Evolutionary conservation across 2,113 vertebrate species (phyloP).

Genomic region (Oreocharis arfaki): DNA sequence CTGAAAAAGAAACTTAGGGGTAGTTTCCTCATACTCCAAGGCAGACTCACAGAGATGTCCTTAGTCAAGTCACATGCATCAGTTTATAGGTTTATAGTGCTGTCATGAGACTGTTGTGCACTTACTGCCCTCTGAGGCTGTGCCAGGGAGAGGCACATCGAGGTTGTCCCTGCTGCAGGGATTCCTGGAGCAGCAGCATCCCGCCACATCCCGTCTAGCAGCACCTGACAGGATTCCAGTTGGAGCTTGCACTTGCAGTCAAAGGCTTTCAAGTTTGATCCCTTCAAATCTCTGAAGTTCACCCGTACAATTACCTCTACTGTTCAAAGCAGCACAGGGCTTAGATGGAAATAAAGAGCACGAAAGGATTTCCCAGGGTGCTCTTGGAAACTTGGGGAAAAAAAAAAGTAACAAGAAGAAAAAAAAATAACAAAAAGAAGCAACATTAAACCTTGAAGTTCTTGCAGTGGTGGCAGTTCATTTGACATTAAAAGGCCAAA

Average conservation of each 20-base stretch:
- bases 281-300: constrained; percentile 64
- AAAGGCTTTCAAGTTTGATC: constrained; percentile 66
- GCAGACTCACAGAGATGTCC: not conserved
- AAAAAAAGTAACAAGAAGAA: not conserved
- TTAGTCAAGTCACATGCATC: not conserved
- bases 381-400: not conserved
- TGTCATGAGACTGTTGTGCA: not conserved
- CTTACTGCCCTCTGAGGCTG: not conserved
- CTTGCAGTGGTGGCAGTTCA: not conserved
- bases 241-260: constrained; percentile 53
- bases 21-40: not conserved
- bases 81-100: not conserved
- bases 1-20: not conserved
- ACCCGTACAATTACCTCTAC: constrained; percentile 43
- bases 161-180: not conserved
- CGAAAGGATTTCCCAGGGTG: constrained; percentile 53
- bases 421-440: not conserved
- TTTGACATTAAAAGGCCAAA: not conserved
- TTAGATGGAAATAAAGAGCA: constrained; percentile 58
- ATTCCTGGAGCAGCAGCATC: not conserved
- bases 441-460: not conserved
- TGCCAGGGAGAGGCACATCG: not conserved
- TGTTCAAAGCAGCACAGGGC: constrained; percentile 60
- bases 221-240: constrained; percentile 57
- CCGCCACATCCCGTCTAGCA: not conserved